A percentile compares a stretch with the other conserved stretches of the same genome.
Conservation (phyloP, 2,797 vertebrate species). For the Hafferia zeledoni region DNA sequence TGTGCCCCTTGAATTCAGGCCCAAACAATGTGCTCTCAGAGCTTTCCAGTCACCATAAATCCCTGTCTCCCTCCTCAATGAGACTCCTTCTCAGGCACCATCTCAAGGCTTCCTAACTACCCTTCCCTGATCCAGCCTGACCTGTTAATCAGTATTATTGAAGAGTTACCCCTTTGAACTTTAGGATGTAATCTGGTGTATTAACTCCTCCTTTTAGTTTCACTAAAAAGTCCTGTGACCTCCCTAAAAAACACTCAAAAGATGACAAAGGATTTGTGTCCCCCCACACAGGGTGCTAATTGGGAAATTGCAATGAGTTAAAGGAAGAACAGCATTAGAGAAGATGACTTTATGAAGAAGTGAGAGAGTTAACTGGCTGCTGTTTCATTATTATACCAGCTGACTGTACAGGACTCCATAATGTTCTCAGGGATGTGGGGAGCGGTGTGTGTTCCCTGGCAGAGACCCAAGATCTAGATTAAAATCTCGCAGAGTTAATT, state of each 20-base stretch:
- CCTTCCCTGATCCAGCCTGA: background rate
- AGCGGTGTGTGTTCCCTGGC: conserved; percentile 60
- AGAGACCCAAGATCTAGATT: conserved; percentile 61
- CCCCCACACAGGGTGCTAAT: background rate
- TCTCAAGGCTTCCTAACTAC: background rate
- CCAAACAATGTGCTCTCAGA: background rate
- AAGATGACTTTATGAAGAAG: background rate
- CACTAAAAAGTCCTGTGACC: background rate
- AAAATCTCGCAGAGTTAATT: conserved; percentile 69
- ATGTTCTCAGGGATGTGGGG: conserved; percentile 56
- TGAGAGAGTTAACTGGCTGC: conserved; percentile 41
- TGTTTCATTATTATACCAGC: background rate
- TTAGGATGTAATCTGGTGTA: background rate
- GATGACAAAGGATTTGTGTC: background rate
- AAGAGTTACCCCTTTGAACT: background rate
- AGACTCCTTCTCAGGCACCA: background rate
- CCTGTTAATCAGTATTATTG: background rate
- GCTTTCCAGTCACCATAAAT: background rate
- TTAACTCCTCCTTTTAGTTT: background rate
- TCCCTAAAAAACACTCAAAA: background rate
- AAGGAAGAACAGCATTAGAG: background rate
- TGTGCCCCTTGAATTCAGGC: background rate
- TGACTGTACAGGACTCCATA: conserved; percentile 34
- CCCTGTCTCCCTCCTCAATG: background rate
- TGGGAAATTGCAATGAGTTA: background rate